These are phyloP conservation scores for Hystrix cristata DNA, from an alignment of 2,113 vertebrate genomes.

Conservation along the genomic window DNA sequence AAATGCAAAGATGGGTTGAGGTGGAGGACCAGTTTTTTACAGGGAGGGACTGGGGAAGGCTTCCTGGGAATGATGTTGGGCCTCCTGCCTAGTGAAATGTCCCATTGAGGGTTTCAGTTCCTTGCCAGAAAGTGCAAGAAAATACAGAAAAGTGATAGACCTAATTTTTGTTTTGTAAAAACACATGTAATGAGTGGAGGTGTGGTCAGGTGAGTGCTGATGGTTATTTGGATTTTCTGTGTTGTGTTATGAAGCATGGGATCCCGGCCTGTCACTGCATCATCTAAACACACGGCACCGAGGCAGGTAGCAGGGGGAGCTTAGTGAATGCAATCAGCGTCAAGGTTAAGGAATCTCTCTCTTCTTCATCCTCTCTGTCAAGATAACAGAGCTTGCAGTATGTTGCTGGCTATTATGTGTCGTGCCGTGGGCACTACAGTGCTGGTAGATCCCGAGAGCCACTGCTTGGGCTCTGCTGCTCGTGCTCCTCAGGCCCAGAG, in stretches of 20 bases:
- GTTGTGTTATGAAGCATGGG: not conserved
- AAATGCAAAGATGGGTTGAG: accelerated
- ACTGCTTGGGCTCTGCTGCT: not conserved
- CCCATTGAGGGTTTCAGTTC: not conserved
- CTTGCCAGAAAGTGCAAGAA: not conserved
- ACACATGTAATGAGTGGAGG: no score
- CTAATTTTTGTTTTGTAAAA: not conserved
- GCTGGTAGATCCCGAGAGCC: not conserved
- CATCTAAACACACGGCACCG: not conserved
- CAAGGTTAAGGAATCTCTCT: not conserved
- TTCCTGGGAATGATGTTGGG: not conserved
- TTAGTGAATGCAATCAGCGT: not conserved
- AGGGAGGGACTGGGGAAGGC: not conserved
- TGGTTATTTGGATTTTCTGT: not conserved
- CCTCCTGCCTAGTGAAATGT: not conserved
- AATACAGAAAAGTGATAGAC: not conserved
- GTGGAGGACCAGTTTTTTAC: not conserved
- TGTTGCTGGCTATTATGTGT: not conserved
- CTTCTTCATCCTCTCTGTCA: not conserved
- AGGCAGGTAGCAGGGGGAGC: not conserved
- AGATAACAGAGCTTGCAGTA: not conserved
- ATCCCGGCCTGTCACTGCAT: no score
- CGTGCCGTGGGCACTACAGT: not conserved
- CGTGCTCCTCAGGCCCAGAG: not conserved
- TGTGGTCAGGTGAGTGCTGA: not conserved